Evolutionary conservation across 2,888 invertebrate genomes (phyloP).

Genomic region (Nymphalis polychloros): DNA sequence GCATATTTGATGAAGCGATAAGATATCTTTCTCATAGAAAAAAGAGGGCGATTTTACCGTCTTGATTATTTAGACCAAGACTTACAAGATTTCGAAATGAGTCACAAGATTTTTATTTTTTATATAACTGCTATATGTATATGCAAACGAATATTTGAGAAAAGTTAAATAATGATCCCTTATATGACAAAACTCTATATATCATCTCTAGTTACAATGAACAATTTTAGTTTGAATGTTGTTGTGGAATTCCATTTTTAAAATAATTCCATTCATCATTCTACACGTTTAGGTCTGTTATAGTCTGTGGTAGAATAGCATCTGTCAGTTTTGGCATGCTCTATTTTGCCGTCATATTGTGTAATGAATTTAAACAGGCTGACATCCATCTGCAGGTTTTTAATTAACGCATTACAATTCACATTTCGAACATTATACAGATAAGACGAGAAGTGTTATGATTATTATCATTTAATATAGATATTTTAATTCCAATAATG

Average conservation of each 20-base stretch:
- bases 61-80: background rate
- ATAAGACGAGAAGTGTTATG: no score
- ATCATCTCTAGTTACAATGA: no score
- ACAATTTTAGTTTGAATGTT: no score
- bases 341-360: background rate
- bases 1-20: conserved; percentile 14
- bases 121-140: no score
- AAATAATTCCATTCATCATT: background rate
- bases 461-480: no score
- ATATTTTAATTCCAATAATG: no score
- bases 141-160: no score
- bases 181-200: no score
- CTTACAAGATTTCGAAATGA: background rate
- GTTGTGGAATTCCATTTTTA: no score
- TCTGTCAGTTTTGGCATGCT: background rate
- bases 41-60: background rate
- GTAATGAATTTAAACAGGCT: background rate
- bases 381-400: background rate
- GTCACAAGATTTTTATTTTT: no score
- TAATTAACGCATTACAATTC: background rate
- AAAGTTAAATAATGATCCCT: no score
- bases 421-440: background rate
- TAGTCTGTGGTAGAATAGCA: conserved; percentile 1
- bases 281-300: background rate
- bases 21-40: background rate